Base-by-base conservation (phyloP, 2,113 vertebrate species). In the Vulpes vulpes region DNA sequence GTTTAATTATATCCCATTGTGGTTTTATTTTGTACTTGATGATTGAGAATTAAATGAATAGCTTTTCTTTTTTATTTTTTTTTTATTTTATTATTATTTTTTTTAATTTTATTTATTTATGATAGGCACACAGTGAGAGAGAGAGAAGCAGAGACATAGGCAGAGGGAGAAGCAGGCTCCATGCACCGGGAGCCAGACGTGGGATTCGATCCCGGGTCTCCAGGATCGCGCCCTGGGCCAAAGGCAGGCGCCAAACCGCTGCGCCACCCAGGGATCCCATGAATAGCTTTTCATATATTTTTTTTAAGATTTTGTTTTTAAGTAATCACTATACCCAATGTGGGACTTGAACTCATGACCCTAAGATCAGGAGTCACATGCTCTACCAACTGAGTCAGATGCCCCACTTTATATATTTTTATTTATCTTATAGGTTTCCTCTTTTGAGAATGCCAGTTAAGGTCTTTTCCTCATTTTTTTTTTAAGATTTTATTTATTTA, bases 11-110 rank as follows among this genome's bases (percentile, higher is more conserved):
- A 51, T 65, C 19, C 60, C 27, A 79, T 59, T 62, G 20, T 91
- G 38, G 23, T 78, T 88, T 97, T 80, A 92, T 67, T 94, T 78
- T 90, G 4, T n/a, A 88, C 73, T 88, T 14, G 17, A 59, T 78
- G 49, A 73, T 86, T 95, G 67, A 92, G 49, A 64, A 74, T 64
- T 30, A 92, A 92, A 67, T 76, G 15, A 83, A 69, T 84, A 69
- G 74, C 53, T 85, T 84, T 23, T 73, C 25, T n/a, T n/a, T n/a
- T n/a, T n/a, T n/a, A n/a, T n/a, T n/a, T n/a, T n/a, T n/a, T n/a
- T n/a, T n/a, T n/a, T n/a, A n/a, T n/a, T n/a, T n/a, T n/a, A n/a
- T n/a, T n/a, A n/a, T n/a, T n/a, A n/a, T n/a, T n/a, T n/a, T n/a
- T n/a, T n/a, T n/a, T n/a, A n/a, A n/a, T n/a, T n/a, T n/a, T n/a